Evolutionary conservation across 2,797 vertebrate genomes (phyloP).

Genomic region (Buphagus erythrorhynchus): DNA sequence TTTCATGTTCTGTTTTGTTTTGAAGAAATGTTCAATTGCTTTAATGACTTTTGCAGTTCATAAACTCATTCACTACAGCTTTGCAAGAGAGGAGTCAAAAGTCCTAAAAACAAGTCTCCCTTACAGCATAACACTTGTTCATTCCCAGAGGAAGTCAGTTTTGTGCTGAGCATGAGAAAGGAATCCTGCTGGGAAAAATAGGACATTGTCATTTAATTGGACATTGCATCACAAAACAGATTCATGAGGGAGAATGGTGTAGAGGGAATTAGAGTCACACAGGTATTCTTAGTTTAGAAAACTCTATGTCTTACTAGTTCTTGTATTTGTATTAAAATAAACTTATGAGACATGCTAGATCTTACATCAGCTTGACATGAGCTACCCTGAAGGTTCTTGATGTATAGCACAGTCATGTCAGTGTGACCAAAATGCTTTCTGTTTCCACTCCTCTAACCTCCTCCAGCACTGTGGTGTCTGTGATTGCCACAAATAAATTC

Average conservation of each 20-base stretch:
- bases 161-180: neutral
- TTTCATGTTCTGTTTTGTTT: neutral
- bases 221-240: conserved; percentile 28
- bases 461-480: neutral
- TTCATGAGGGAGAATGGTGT: neutral
- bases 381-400: neutral
- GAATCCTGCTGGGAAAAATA: neutral
- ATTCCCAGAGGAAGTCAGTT: neutral
- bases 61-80: neutral
- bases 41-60: neutral
- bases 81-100: neutral
- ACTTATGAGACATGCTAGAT: neutral
- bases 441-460: neutral
- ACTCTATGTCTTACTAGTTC: neutral
- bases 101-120: neutral
- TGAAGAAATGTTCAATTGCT: neutral
- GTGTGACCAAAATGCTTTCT: neutral
- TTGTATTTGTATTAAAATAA: neutral
- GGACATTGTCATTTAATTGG: neutral
- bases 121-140: neutral
- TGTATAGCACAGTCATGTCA: neutral
- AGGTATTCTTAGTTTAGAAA: neutral
- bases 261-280: neutral
- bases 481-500: neutral
- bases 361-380: neutral